Evolutionary conservation across 1,140 invertebrate species (phyloP), one percentile per base, ranked within the genome.

Genomic region (Ceratina japonica): DNA sequence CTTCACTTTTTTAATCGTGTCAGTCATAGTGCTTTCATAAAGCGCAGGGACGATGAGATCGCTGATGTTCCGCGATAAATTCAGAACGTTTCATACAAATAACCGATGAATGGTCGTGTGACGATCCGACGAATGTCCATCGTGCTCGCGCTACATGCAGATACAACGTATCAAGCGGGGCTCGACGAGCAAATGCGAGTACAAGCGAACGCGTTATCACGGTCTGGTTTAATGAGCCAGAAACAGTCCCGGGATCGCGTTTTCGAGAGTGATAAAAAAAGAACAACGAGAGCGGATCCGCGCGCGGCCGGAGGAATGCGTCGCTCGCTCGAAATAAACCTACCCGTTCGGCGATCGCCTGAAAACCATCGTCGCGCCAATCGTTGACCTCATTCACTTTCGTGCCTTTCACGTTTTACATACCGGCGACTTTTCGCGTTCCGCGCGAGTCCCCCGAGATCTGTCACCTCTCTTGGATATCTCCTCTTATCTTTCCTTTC

Each of bases 171-270:
- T 44, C 37, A 44, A 44, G 37, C 49, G 49, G 54, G 54, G 15
- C 49, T 20, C 54, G 18, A 62, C 54, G 24, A 63, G 70, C 52
- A 72, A 72, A 78, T 59, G 37, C 44, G 75, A 63, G 54, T 72
- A 78, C 71, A 68, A 49, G 16, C 16, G 68, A 27, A 20, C 51
- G 15, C 75, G 68, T 78, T 78, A 78, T 78, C 75, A 51, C n/a
- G 31, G 22, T 7, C 44, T 16, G n/a, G 75, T 64, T 78, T 72
- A 78, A 78, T 78, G 75, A 72, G 75, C 68, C 68, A 54, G 75
- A 72, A 78, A 52, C 59, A 52, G 58, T 24, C 16, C n/a, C 68
- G 59, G 59, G 63, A 72, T 63, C 68, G 59, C 27, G 59, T 77
- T 77, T 61, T 24, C 15, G 49, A 68, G 68, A 59, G 7, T 10